Conservation (phyloP, 2,888 invertebrate species). For the Parnassius smintheus region DNA sequence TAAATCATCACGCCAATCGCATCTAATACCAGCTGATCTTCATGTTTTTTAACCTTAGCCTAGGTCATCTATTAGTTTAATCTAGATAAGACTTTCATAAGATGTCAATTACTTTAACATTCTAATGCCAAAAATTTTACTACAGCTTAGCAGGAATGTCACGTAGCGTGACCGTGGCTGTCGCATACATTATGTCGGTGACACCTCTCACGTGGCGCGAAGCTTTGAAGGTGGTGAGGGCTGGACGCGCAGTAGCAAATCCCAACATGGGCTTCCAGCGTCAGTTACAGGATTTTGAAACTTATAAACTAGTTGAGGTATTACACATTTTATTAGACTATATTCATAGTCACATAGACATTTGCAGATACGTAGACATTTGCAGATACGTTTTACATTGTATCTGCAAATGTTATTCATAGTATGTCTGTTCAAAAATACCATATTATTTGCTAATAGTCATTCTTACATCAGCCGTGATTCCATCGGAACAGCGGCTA, state of each 20-base stretch:
- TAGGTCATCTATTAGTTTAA: too few species aligned
- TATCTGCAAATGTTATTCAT: too few species aligned
- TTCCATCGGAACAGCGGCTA: too few species aligned
- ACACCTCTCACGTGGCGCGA: conserved; percentile 95
- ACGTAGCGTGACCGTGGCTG: conserved; percentile 96
- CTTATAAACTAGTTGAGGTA: conserved; percentile 89
- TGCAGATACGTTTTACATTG: too few species aligned
- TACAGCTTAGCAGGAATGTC: conserved; percentile 97
- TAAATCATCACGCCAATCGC: too few species aligned
- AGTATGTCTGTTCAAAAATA: too few species aligned
- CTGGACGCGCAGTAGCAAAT: conserved; percentile 95
- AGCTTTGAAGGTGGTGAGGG: conserved; percentile 94
- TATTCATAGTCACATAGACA: background rate
- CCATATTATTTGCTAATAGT: too few species aligned
- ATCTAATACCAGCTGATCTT: too few species aligned
- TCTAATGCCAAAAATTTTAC: background rate
- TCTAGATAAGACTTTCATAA: background rate
- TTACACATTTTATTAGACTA: background rate
- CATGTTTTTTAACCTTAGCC: too few species aligned
- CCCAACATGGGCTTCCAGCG: conserved; percentile 97
- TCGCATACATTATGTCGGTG: conserved; percentile 97
- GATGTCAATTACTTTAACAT: background rate
- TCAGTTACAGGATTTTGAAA: conserved; percentile 95
- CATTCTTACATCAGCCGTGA: too few species aligned
- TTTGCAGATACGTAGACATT: too few species aligned